Base-by-base conservation (phyloP, 2,113 vertebrate species). In the Sisor rabdophorus region DNA sequence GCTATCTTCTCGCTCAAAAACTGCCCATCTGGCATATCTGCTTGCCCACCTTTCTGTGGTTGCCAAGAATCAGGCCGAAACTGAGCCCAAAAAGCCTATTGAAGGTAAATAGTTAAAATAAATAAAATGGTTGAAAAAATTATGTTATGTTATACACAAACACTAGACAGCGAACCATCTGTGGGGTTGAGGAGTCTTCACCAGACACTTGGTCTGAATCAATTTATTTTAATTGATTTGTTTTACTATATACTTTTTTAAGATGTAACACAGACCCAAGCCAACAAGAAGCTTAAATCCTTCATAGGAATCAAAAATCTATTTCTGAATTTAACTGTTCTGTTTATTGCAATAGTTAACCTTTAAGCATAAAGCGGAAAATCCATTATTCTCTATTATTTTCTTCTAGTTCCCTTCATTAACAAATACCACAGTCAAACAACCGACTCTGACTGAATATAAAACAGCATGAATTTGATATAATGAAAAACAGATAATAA, bases 361-460 rank as follows among this genome's bases (percentile, higher is more conserved):
- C 26, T 20, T 48, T 17, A n/a, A 30, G 47, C 44, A 19, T 48
- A 50, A 60, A 60, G 36, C 12, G 26, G 47, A 30, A 19, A 36
- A 22, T 13, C 12, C n/a, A 12, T 20, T 15, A 22, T n/a, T n/a
- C n/a, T n/a, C 1, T 15, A 22, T 1, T 13, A 11, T 59, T 40
- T 55, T 81, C 59, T 44, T 54, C 30, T 67, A 68, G 11, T 69
- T 71, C 73, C 70, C 75, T 75, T 79, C 47, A 81, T 78, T 44
- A 61, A 64, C 36, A 71, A 54, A 75, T 40, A 75, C 12, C 24
- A 50, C 12, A 30, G 11, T 10, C 17, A 61, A 61, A 61, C n/a
- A 61, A 36, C 15, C n/a, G 22, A 50, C 55, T 55, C 22, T 28
- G 15, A 59, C 2, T 60, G 55, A 73, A 59, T 48, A 48, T 5